A percentile compares a stretch with the other conserved stretches of the same genome.
Evolutionary conservation across 2,888 invertebrate species (phyloP).

Genomic region (Apodemia hepburni): DNA sequence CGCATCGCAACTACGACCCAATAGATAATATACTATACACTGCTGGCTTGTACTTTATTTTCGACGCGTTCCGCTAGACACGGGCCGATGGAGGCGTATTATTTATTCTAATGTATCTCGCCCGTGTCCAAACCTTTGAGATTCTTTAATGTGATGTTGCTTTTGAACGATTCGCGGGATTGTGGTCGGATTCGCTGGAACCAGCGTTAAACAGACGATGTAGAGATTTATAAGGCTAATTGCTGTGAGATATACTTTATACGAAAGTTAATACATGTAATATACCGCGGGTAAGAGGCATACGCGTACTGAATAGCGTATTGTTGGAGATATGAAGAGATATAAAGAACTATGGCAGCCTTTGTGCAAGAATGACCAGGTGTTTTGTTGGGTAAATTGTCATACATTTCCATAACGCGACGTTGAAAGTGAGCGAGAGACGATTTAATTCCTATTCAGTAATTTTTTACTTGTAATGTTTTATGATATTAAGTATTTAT

Average conservation of each 20-base stretch:
- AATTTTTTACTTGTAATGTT: constrained; percentile 56
- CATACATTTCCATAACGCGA: constrained; percentile 37
- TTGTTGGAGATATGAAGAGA: constrained; percentile 18
- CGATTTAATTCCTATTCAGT: constrained; percentile 37
- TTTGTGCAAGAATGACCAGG: constrained; percentile 30
- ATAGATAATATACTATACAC: constrained; percentile 22
- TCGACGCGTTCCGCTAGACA: constrained; percentile 2
- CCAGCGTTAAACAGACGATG: constrained; percentile 14
- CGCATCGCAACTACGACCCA: constrained; percentile 4
- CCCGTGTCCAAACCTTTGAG: constrained; percentile 27
- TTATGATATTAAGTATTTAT: constrained; percentile 75
- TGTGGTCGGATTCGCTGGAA: constrained; percentile 21
- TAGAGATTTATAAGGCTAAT: constrained; percentile 23
- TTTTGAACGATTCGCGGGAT: constrained; percentile 15
- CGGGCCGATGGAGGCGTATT: constrained; percentile 22
- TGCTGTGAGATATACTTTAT: constrained; percentile 31
- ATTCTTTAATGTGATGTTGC: constrained; percentile 23
- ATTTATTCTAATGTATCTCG: constrained; percentile 29
- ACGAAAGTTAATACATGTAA: constrained; percentile 28
- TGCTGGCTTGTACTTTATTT: constrained; percentile 44
- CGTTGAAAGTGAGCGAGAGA: constrained; percentile 31
- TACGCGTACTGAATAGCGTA: constrained; percentile 16
- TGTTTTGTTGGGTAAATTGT: constrained; percentile 27
- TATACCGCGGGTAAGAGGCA: constrained; percentile 23
- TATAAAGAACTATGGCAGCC: constrained; percentile 23